These are phyloP conservation scores for Asobara japonica DNA, from an alignment of 1,140 invertebrate species.

Conservation along the genomic window DNA sequence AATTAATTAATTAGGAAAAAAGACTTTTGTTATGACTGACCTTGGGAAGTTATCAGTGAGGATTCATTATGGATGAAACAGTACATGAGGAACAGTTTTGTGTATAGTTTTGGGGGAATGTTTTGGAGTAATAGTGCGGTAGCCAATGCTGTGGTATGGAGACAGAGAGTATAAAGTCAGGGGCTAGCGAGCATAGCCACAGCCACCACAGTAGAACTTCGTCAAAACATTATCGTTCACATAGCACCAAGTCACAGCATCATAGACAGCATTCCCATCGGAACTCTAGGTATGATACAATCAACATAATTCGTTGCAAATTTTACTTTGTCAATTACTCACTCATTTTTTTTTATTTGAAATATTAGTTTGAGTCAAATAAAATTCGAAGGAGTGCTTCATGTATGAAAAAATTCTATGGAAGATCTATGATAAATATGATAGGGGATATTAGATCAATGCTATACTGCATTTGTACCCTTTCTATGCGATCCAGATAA, in stretches of 20 bases:
- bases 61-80: neutral
- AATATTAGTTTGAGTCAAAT: too few relatives aligned
- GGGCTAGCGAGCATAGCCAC: conserved; percentile 65
- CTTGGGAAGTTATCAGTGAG: too few relatives aligned
- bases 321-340: too few relatives aligned
- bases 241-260: conserved; percentile 54
- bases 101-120: conserved; percentile 41
- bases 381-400: too few relatives aligned
- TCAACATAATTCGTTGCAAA: too few relatives aligned
- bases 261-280: conserved; percentile 65
- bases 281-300: conserved; percentile 57
- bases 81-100: neutral
- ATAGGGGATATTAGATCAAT: too few relatives aligned
- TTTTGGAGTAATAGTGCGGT: conserved; percentile 51
- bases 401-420: too few relatives aligned
- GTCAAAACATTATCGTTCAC: conserved; percentile 59
- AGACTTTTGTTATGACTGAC: too few relatives aligned
- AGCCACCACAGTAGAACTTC: conserved; percentile 58
- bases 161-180: conserved; percentile 65
- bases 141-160: conserved; percentile 62
- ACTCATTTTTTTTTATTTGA: too few relatives aligned
- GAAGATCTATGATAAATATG: too few relatives aligned
- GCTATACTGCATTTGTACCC: too few relatives aligned
- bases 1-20: neutral
- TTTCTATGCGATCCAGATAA: too few relatives aligned